These are phyloP conservation scores for Paramormyrops hopkinsi DNA, from an alignment of 2,797 vertebrate species.

Conservation along the genomic window DNA sequence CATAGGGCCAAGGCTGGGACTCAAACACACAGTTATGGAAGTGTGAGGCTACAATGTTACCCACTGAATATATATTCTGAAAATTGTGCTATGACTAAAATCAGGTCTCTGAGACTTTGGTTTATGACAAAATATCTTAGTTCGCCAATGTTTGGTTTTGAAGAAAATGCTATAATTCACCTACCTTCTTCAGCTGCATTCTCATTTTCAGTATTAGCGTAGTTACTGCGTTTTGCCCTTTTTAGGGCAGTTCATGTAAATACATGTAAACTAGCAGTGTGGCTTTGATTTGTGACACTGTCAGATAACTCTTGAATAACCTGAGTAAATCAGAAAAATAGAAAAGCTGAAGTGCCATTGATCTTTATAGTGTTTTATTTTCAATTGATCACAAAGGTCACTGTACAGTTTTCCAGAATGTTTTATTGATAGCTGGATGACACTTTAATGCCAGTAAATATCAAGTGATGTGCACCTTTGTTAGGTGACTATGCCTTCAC, in stretches of 20 bases:
- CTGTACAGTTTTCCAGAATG: neutral
- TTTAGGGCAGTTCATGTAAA: neutral
- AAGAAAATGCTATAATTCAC: neutral
- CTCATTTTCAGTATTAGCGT: neutral
- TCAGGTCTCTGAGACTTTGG: neutral
- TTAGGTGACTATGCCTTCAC: neutral
- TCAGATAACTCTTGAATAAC: neutral
- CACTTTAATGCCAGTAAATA: neutral
- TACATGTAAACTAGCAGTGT: neutral
- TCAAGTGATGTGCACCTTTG: neutral
- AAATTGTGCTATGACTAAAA: neutral
- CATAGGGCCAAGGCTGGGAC: neutral
- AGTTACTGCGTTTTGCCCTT: neutral
- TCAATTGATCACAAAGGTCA: neutral
- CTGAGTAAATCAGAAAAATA: neutral
- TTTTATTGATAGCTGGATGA: neutral
- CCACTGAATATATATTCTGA: neutral
- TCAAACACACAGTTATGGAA: neutral
- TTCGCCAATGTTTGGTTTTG: neutral
- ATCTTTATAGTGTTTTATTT: neutral
- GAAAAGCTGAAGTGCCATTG: neutral
- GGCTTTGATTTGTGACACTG: neutral
- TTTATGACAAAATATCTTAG: neutral
- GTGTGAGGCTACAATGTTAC: neutral
- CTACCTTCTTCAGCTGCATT: neutral